Evolutionary conservation across 2,888 invertebrate species (phyloP).

Genomic region (Ochlodes sylvanus): DNA sequence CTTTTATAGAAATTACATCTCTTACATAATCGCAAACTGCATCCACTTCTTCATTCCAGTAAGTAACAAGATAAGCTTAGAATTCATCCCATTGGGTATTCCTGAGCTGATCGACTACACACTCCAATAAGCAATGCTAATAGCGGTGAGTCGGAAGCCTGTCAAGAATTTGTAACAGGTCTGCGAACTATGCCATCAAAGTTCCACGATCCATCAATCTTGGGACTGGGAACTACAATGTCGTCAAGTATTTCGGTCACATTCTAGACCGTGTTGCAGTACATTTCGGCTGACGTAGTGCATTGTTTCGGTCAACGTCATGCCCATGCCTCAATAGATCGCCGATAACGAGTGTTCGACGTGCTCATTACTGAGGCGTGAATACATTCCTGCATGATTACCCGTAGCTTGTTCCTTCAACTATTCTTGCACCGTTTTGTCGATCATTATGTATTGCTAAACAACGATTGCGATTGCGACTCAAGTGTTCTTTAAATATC

Average conservation of each 20-base stretch:
- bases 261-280: constrained; percentile 29
- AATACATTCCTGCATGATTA: constrained; percentile 30
- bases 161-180: constrained; percentile 26
- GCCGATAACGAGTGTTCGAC: constrained; percentile 27
- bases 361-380: constrained; percentile 28
- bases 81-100: neutral
- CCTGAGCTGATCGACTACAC: neutral
- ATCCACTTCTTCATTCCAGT: neutral
- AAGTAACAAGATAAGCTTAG: neutral
- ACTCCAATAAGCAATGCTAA: constrained; percentile 22
- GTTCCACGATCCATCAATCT: constrained; percentile 30
- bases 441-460: neutral
- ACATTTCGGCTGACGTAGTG: constrained; percentile 36
- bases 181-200: constrained; percentile 25
- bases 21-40: too few species aligned
- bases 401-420: constrained; percentile 11
- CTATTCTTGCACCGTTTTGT: constrained; percentile 35
- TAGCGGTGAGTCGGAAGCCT: neutral
- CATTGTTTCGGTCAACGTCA: constrained; percentile 39
- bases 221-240: constrained; percentile 22
- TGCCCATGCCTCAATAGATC: constrained; percentile 29
- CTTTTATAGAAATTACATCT: too few species aligned
- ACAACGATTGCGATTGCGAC: neutral
- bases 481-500: neutral
- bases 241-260: constrained; percentile 30